These are phyloP conservation scores for Lethenteron reissneri DNA, from an alignment of 2,113 vertebrate species.

Conservation along the genomic window DNA sequence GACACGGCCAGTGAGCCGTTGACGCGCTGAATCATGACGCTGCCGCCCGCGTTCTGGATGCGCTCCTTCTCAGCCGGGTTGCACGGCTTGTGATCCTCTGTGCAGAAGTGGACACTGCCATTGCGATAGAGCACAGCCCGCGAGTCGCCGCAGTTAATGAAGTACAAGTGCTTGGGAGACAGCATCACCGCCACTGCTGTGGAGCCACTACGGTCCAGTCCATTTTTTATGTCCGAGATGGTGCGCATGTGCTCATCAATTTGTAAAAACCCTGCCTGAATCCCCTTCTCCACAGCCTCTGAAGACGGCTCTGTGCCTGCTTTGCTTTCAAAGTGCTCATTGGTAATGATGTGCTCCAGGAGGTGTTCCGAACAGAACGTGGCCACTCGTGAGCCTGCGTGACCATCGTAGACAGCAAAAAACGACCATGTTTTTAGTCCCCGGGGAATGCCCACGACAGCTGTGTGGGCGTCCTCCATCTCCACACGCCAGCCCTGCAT, in stretches of 20 bases:
- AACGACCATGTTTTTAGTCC: slow-evolving; percentile 88
- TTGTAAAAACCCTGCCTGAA: slow-evolving; percentile 82
- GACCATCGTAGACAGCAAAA: slow-evolving; percentile 90
- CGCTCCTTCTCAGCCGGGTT: slow-evolving; percentile 87
- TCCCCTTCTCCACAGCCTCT: slow-evolving; percentile 69
- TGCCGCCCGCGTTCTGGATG: slow-evolving; percentile 95
- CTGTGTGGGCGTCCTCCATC: slow-evolving; percentile 97
- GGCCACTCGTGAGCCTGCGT: slow-evolving; percentile 86
- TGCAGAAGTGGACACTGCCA: slow-evolving; percentile 79
- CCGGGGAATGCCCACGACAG: slow-evolving; percentile 63
- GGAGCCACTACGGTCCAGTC: slow-evolving; percentile 90
- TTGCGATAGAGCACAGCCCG: slow-evolving; percentile 72
- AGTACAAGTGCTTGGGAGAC: slow-evolving; percentile 74
- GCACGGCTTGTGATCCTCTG: slow-evolving; percentile 95
- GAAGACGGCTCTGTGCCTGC: slow-evolving; percentile 43
- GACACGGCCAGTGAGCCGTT: slow-evolving; percentile 93
- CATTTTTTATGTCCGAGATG: slow-evolving; percentile 85
- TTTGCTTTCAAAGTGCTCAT: slow-evolving; percentile 32
- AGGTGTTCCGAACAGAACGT: slow-evolving; percentile 89
- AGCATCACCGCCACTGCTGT: slow-evolving; percentile 79
- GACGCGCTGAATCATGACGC: slow-evolving; percentile 95
- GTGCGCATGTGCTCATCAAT: slow-evolving; percentile 97
- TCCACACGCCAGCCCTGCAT: slow-evolving; percentile 99
- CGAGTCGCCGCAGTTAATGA: slow-evolving; percentile 95
- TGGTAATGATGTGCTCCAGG: slow-evolving; percentile 76